phyloP scores from a whole-genome alignment of 2,797 vertebrate species.

The Petrocephalus schoutedeni region DNA sequence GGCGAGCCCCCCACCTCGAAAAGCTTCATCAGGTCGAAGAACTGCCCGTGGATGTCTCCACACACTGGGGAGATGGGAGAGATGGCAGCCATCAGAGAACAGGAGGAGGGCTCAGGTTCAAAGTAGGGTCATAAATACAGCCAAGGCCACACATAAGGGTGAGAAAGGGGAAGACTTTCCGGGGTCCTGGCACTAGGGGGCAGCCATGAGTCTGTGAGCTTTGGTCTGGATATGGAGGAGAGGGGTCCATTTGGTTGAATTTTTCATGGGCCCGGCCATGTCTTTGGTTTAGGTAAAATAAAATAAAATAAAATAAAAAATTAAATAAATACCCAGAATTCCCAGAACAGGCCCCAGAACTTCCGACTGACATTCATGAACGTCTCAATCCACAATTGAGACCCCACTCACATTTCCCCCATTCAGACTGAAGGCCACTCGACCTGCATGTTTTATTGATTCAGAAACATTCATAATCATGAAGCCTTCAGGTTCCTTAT shows the following conservation, averaged over 20 bases:
- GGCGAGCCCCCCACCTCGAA: constrained; percentile 98
- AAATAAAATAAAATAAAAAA: not conserved
- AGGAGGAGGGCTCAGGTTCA: not conserved
- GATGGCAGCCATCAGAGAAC: not conserved
- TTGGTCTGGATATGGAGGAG: not conserved
- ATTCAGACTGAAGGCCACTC: not conserved
- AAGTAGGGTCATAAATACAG: not conserved
- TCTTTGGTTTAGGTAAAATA: not conserved
- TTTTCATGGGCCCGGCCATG: not conserved
- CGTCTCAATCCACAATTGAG: not conserved
- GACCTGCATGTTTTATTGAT: not conserved
- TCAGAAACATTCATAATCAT: constrained; percentile 1
- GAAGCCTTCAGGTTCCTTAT: not conserved
- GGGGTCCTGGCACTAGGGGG: not conserved
- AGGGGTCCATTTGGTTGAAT: not conserved
- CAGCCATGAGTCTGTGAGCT: not conserved
- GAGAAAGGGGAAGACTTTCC: not conserved
- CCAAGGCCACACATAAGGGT: not conserved
- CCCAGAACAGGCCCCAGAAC: not conserved
- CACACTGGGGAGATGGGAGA: constrained; percentile 70
- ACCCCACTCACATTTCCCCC: not conserved
- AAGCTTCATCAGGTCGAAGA: constrained; percentile 75
- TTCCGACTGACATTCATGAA: not conserved
- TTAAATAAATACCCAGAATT: not conserved
- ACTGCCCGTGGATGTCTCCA: constrained; percentile 97